Evolutionary conservation across 2,888 invertebrate species (phyloP), one percentile per base, ranked within the genome.

Genomic region (Flexamia atlantica): DNA sequence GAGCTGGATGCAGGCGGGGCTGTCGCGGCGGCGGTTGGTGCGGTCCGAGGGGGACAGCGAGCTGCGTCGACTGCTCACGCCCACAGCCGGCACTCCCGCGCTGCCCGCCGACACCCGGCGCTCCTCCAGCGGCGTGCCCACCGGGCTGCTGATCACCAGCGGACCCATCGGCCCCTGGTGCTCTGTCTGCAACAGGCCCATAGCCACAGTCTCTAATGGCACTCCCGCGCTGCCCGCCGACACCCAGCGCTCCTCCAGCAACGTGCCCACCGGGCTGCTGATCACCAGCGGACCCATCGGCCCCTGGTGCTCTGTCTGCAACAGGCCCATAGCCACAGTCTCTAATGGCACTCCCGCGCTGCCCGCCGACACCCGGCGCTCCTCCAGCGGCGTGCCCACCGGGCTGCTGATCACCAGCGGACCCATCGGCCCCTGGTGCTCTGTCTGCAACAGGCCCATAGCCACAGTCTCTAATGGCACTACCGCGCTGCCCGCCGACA

Each of bases 1-100:
- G 46, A 90, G 88, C 81, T 89, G 89, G 57, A 90, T 88, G 68
- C 88, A 89, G 28, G 89, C 89, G 12, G 89, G 89, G 86, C 89
- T 89, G 87, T 90, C 90, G 30, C 90, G 87, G 72, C 90, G 86
- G 20, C 89, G 85, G 25, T 85, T 88, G 4, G 88, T 88, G 10
- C 89, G 87, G 85, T 89, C 90, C 7, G 89, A 89, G 4, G 90
- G 90, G 23, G 89, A 89, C 30, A 89, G 88, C 46, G 90, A 89
- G 85, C 89, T 89, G 53, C 90, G 86, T 36, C 90, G 86, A 72
- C 90, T 89, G 10, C 86, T 86, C 53, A 87, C 84, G 53, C 82
- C 82, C 64, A 80, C 83, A 28, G 84, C 79, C 14, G 85, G 83
- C 17, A 85, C 81, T 9, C 86, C 85, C 0, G 88, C 88, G 74